Evolutionary conservation across 2,888 invertebrate genomes (phyloP), one percentile per base, ranked within the genome.

Genomic region (Crocallis elinguaria): DNA sequence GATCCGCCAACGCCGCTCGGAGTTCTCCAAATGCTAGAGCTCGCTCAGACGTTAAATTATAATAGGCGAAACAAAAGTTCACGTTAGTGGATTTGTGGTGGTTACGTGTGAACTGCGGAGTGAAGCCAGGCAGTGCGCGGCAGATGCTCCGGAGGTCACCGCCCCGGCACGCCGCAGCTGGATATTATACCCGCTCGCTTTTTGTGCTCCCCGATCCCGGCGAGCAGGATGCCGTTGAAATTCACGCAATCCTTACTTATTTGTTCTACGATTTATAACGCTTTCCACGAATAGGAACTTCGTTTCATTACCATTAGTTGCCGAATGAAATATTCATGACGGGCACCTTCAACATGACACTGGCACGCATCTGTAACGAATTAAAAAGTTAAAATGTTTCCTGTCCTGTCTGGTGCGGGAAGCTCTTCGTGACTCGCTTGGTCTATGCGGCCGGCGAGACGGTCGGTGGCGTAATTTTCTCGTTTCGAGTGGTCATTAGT

Each of bases 401-500:
- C 66, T 69, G 62, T 69, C 50, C 44, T 57, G 70, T 67, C 68
- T 60, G 27, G 32, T 73, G 71, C 73, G 69, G 67, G 62, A 29
- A 3, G 65, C 69, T 69, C 75, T 79, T 87, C 86, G 88, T 88
- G 88, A 87, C 86, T 84, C 68, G 84, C 67, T 73, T 77, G 75
- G 78, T 80, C 82, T 79, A 76, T 75, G 78, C 77, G 80, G 77
- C 75, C 74, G 75, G 60, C 67, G 64, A 62, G 70, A 69, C 66
- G 73, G 71, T 67, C 69, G 74, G 75, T 71, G 65, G 30, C 30
- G 86, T 87, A 86, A 88, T 89, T 88, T 85, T 84, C 88, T 82
- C 79, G 78, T 82, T 85, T 82, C 79, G 79, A 86, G 84, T 86
- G 84, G 86, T 86, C 89, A 89, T 90, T 91, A 89, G 86, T 86